Conservation (phyloP, 1,140 invertebrate species). For the Panulirus ornatus region DNA sequence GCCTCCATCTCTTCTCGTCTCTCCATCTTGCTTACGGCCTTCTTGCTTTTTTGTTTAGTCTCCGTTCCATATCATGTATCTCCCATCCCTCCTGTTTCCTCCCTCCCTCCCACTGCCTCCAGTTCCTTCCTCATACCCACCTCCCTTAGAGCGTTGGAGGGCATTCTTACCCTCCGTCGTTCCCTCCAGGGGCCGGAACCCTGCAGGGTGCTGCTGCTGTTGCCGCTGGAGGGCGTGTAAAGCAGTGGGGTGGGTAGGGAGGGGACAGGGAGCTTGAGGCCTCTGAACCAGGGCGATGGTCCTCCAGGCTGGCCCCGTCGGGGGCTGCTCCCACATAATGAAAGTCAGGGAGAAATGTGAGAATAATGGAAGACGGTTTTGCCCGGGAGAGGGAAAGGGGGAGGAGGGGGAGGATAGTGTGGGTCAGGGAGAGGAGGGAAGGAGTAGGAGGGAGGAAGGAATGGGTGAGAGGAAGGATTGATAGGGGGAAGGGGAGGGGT, state of each 20-base stretch:
- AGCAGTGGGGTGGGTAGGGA: not conserved
- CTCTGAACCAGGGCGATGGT: too few relatives aligned
- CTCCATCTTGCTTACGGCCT: too few relatives aligned
- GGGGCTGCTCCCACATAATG: not conserved
- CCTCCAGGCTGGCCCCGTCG: not conserved
- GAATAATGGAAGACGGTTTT: constrained; percentile 35
- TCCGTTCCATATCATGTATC: too few relatives aligned
- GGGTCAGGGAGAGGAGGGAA: not conserved
- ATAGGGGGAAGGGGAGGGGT: too few relatives aligned
- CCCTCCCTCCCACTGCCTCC: not conserved
- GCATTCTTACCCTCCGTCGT: too few relatives aligned
- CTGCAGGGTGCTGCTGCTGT: not conserved
- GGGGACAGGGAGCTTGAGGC: not conserved
- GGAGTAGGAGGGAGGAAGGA: not conserved
- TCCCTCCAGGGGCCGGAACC: not conserved
- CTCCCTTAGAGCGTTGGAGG: too few relatives aligned
- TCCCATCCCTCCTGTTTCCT: not conserved
- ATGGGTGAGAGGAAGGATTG: not conserved
- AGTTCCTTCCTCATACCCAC: too few relatives aligned
- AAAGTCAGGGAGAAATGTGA: constrained; percentile 35
- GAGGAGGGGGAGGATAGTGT: not conserved
- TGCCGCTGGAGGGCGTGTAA: not conserved
- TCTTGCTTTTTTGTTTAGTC: too few relatives aligned
- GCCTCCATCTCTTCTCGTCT: too few relatives aligned
- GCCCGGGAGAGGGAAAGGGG: not conserved